phyloP scores from a whole-genome alignment of 1,140 invertebrate genomes.

The Nephila pilipes region DNA sequence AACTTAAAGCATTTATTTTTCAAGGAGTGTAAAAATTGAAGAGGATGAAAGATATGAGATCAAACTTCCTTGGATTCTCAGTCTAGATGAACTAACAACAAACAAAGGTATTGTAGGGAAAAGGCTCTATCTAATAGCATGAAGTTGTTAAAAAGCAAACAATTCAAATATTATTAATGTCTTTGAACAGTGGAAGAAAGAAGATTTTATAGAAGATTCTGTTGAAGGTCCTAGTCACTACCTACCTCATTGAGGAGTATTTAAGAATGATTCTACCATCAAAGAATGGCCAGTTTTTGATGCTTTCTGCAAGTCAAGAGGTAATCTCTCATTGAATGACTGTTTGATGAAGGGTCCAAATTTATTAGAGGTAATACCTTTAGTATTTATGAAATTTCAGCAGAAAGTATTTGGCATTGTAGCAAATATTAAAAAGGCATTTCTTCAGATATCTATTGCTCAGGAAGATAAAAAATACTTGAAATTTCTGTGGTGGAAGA shows the following conservation, averaged over 20 bases:
- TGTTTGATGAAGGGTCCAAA: conserved; percentile 80
- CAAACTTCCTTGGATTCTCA: not conserved
- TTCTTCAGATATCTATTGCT: not conserved
- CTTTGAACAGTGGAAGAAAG: conserved; percentile 70
- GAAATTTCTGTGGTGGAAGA: not conserved
- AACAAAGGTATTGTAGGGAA: conserved; percentile 16
- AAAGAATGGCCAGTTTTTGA: no score
- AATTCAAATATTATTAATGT: conserved; percentile 56
- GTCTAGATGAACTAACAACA: not conserved
- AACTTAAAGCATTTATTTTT: not conserved
- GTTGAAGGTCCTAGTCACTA: no score
- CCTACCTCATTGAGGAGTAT: no score
- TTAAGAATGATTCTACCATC: no score
- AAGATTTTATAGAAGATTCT: no score
- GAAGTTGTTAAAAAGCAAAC: not conserved
- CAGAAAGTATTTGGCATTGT: not conserved
- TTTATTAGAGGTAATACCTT: conserved; percentile 7
- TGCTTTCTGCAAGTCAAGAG: no score
- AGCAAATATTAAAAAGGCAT: conserved; percentile 15
- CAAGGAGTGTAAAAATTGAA: not conserved
- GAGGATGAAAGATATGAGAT: conserved; percentile 32
- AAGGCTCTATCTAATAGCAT: not conserved
- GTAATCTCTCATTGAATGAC: no score
- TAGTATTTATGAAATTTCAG: not conserved
- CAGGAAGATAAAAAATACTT: not conserved